Conservation (phyloP, 2,113 vertebrate genomes). For the Seriola rivoliana region DNA sequence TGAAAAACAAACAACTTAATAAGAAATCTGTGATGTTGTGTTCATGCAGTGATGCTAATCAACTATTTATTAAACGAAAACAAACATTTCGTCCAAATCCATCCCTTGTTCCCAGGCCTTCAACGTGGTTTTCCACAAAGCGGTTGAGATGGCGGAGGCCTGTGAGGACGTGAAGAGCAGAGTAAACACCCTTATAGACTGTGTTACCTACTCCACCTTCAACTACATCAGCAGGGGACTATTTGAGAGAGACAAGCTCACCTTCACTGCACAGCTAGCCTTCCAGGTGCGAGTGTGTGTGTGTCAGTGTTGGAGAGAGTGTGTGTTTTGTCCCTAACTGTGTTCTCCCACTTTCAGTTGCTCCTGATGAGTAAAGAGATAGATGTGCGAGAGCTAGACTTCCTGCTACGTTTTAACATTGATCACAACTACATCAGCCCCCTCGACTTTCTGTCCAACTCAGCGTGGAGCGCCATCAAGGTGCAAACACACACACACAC, state of each 20-base stretch:
- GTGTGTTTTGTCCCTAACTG: slow-evolving; percentile 20
- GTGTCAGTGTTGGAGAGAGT: not conserved
- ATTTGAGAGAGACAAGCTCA: slow-evolving; percentile 86
- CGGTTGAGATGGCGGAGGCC: slow-evolving; percentile 79
- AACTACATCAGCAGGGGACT: slow-evolving; percentile 86
- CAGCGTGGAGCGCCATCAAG: slow-evolving; percentile 86
- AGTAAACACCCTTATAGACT: slow-evolving; percentile 82
- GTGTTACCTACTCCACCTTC: slow-evolving; percentile 83
- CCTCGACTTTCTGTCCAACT: slow-evolving; percentile 85
- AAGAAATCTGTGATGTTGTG: not conserved
- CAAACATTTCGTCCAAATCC: not conserved
- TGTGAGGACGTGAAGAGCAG: slow-evolving; percentile 78
- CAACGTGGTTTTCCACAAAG: slow-evolving; percentile 87
- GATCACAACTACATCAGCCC: slow-evolving; percentile 84
- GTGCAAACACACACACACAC: slow-evolving; percentile 40
- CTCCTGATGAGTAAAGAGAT: slow-evolving; percentile 85
- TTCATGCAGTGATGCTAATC: not conserved
- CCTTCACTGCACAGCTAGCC: slow-evolving; percentile 83
- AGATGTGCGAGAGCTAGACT: slow-evolving; percentile 83
- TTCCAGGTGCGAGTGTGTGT: slow-evolving; percentile 76
- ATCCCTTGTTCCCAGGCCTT: slow-evolving; percentile 78
- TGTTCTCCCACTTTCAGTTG: slow-evolving; percentile 71
- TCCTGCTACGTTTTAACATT: slow-evolving; percentile 86
- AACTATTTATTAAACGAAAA: not conserved
- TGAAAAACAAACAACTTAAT: not conserved